These are phyloP conservation scores for Apamea crenata DNA, from an alignment of 2,888 invertebrate genomes.

Conservation along the genomic window DNA sequence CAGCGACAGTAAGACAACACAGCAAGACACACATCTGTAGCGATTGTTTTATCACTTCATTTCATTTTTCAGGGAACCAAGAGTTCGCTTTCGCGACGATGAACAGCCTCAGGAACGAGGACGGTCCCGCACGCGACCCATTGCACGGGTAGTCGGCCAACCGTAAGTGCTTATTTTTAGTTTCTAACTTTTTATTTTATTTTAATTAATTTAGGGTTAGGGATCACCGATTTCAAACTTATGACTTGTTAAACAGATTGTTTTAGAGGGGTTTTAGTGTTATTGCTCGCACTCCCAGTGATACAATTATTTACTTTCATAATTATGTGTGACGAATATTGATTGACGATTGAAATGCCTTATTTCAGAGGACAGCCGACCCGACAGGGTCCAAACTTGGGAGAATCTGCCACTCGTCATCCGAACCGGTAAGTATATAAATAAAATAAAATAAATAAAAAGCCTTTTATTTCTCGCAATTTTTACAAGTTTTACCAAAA, in stretches of 20 bases:
- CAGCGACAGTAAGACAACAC: not conserved
- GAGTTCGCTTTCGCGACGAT: not conserved
- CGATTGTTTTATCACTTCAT: not conserved
- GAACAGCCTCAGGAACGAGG: not conserved
- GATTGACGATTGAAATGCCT: not conserved
- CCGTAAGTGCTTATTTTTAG: not conserved
- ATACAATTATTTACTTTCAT: no score
- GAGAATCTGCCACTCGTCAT: no score
- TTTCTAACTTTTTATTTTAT: not conserved
- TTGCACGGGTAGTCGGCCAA: rapidly evolving
- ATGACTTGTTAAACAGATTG: no score
- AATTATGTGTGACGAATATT: not conserved
- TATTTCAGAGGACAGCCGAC: not conserved
- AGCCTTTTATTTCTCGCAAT: no score
- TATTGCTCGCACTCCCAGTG: no score
- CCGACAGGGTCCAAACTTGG: no score
- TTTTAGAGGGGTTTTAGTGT: not conserved
- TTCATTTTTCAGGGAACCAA: not conserved
- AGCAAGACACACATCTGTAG: not conserved
- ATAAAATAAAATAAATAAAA: no score
- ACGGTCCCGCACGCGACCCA: no score
- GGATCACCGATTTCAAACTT: not conserved
- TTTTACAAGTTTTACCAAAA: no score
- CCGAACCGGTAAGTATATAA: no score
- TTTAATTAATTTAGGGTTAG: not conserved